phyloP scores from a whole-genome alignment of 2,888 invertebrate genomes.

The Neuroscelio doddi region DNA sequence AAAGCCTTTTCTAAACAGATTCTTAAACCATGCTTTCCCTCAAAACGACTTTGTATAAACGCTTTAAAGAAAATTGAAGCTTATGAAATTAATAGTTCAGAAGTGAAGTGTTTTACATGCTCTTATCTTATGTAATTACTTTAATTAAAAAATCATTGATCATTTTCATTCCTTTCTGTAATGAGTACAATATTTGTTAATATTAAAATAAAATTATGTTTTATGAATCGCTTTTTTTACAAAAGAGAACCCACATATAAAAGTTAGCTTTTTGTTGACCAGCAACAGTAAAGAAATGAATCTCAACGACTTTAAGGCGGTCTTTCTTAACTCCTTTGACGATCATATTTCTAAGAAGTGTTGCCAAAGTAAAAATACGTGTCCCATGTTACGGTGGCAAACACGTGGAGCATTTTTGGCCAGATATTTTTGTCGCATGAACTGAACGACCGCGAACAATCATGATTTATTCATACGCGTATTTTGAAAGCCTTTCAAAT shows the following conservation, averaged over 20 bases:
- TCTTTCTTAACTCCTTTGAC: constrained; percentile 61
- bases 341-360: constrained; percentile 61
- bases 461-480: constrained; percentile 10
- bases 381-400: constrained; percentile 33
- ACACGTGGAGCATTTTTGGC: constrained; percentile 30
- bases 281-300: constrained; percentile 58
- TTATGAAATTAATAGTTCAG: constrained; percentile 16
- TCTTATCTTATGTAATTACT: neutral
- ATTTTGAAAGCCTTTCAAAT: too few species aligned
- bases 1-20: constrained; percentile 11
- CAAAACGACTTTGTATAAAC: constrained; percentile 14
- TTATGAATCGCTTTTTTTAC: too few species aligned
- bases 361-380: constrained; percentile 63
- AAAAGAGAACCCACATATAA: constrained; percentile 56
- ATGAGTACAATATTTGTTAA: too few species aligned
- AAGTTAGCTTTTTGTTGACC: constrained; percentile 49
- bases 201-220: too few species aligned
- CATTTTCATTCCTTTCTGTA: too few species aligned
- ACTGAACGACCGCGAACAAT: constrained; percentile 24
- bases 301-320: constrained; percentile 56
- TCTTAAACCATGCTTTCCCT: constrained; percentile 16
- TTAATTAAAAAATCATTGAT: constrained; percentile 1
- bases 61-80: constrained; percentile 15
- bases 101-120: neutral
- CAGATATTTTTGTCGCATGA: constrained; percentile 32